Evolutionary conservation across 2,113 vertebrate species (phyloP), one percentile per base, ranked within the genome.

Genomic region (Cyanocitta stelleri): DNA sequence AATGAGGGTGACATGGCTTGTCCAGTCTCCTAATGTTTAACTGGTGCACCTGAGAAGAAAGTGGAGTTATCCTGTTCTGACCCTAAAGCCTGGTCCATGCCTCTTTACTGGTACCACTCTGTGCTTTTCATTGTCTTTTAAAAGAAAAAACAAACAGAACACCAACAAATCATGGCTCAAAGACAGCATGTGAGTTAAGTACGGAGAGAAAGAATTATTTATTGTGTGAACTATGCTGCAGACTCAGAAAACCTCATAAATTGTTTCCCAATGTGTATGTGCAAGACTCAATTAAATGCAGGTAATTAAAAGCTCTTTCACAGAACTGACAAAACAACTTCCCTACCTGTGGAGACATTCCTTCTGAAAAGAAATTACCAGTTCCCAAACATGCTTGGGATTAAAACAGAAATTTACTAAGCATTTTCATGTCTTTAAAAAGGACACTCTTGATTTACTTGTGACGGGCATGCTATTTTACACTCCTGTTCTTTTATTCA

Each of bases 281-380:
- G 24, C 49, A 93, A 94, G 93, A 72, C 58, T 89, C 86, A 92
- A 66, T 94, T 96, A 93, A 93, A 76, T 33, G 23, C 44, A 81
- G 32, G 62, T 82, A 96, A 96, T 97, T 95, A 95, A 88, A 96
- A 95, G 33, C 67, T 95, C 41, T 95, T 93, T 85, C 68, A 94
- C 46, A 54, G 75, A 92, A 67, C 33, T 87, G 68, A 61, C 66
- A 73, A 84, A 82, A 85, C 48, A 37, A 8, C 35, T 69, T 73
- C 30, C 71, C 33, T 72, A 83, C 54, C 54, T 87, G 67, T 82
- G n/a, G 81, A 95, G 81, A 33, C 43, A 23, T 82, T 94, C 17
- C 17, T 90, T 94, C 71, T 87, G 72, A 78, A 93, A 88, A 82
- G 48, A 59, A 76, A 88, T 94, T 74, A 46, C 68, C 46, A n/a